Evolutionary conservation across 2,113 vertebrate genomes (phyloP).

Genomic region (Centropus bengalensis): DNA sequence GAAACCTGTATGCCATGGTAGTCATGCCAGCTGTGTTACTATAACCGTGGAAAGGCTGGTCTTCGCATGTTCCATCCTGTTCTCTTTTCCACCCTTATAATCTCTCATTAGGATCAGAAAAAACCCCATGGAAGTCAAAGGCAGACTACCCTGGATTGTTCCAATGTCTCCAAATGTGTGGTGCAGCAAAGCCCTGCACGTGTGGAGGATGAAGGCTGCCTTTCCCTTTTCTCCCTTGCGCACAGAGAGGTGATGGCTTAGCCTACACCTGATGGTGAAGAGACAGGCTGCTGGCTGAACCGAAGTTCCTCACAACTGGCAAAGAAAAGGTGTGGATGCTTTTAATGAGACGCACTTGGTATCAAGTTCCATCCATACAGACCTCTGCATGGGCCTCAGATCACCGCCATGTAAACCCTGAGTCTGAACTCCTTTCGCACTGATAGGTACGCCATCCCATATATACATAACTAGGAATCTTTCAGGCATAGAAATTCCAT

Average conservation of each 20-base stretch:
- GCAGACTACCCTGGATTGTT: background rate
- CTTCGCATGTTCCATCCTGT: background rate
- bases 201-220: background rate
- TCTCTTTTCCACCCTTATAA: background rate
- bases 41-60: background rate
- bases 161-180: fast-evolving
- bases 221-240: background rate
- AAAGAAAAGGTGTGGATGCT: background rate
- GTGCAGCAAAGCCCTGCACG: background rate
- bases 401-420: fast-evolving
- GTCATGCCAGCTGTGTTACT: background rate
- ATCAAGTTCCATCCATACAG: background rate
- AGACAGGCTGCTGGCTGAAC: background rate
- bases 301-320: background rate
- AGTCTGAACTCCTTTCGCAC: background rate
- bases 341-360: background rate
- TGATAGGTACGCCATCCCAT: fast-evolving
- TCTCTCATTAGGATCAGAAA: background rate
- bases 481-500: background rate
- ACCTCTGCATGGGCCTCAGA: background rate
- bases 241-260: background rate
- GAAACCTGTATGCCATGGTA: background rate
- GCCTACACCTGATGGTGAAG: fast-evolving
- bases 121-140: background rate
- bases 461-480: background rate